phyloP scores from a whole-genome alignment of 2,797 vertebrate species.

The Sebastiscus albofasciatus region DNA sequence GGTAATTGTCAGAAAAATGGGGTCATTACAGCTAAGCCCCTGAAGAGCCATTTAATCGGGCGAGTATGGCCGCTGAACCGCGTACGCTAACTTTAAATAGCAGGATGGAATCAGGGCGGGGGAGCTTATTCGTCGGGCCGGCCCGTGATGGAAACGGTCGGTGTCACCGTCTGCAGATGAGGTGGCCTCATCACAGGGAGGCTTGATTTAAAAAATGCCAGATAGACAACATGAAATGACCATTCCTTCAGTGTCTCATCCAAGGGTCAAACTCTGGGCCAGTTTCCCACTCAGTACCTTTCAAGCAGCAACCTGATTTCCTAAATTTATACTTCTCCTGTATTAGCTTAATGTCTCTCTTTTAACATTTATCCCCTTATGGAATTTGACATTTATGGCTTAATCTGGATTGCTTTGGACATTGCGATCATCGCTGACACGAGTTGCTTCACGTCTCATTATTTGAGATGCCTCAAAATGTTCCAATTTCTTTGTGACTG shows the following conservation, averaged over 20 bases:
- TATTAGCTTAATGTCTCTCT: slow-evolving; percentile 74
- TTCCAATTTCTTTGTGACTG: not conserved
- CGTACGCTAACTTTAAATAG: slow-evolving; percentile 79
- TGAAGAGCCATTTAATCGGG: slow-evolving; percentile 86
- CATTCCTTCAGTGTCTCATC: slow-evolving; percentile 68
- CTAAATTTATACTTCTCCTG: slow-evolving; percentile 65
- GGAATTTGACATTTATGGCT: slow-evolving; percentile 69
- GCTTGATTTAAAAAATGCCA: slow-evolving; percentile 72
- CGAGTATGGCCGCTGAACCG: slow-evolving; percentile 72
- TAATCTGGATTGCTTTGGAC: slow-evolving; percentile 70
- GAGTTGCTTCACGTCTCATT: slow-evolving; percentile 34
- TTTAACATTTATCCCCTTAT: slow-evolving; percentile 71
- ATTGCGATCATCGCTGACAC: slow-evolving; percentile 48
- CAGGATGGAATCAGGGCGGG: slow-evolving; percentile 75
- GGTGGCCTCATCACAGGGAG: slow-evolving; percentile 61
- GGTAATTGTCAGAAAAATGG: slow-evolving; percentile 91
- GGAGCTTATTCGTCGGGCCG: slow-evolving; percentile 20
- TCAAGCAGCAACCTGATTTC: slow-evolving; percentile 65
- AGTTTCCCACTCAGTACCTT: slow-evolving; percentile 46
- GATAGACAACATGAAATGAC: slow-evolving; percentile 80
- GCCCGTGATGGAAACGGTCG: slow-evolving; percentile 69
- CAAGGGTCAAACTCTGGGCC: slow-evolving; percentile 60
- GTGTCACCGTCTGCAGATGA: slow-evolving; percentile 74
- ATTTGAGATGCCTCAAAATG: slow-evolving; percentile 4
- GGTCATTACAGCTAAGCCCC: slow-evolving; percentile 85